Evolutionary conservation across 2,797 vertebrate genomes (phyloP).

Genomic region (Melanotaenia trifasciata): DNA sequence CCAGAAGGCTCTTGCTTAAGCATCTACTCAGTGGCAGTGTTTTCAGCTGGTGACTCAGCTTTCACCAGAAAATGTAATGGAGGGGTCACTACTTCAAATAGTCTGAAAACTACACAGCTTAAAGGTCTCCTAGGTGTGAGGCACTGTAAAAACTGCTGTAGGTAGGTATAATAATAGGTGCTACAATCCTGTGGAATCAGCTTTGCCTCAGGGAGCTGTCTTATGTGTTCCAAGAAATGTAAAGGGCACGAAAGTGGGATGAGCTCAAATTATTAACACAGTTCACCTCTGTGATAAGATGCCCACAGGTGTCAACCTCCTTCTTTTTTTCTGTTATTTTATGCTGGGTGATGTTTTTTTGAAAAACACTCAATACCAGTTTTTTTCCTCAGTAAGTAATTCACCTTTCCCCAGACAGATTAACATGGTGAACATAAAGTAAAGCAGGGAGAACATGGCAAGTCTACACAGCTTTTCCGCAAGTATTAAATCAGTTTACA

Average conservation of each 20-base stretch:
- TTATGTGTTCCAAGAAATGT: constrained; percentile 54
- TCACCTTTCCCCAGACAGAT: constrained; percentile 17
- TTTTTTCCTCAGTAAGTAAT: constrained; percentile 16
- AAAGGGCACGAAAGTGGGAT: constrained; percentile 22
- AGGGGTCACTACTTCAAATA: constrained; percentile 53
- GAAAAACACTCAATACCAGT: constrained; percentile 15
- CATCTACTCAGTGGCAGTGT: constrained; percentile 39
- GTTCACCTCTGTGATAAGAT: constrained; percentile 32
- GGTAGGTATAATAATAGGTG: constrained; percentile 64
- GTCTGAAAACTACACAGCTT: constrained; percentile 42
- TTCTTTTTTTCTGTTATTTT: constrained; percentile 15
- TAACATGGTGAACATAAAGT: constrained; percentile 5
- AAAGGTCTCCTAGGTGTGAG: constrained; percentile 53
- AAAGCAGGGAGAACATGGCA: constrained; percentile 14
- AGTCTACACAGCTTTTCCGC: constrained; percentile 6
- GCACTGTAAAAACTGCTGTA: constrained; percentile 62
- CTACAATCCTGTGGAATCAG: constrained; percentile 63
- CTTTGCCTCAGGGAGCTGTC: constrained; percentile 45
- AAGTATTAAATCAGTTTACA: constrained; percentile 39
- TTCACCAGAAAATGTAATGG: constrained; percentile 54
- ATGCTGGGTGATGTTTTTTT: constrained; percentile 9
- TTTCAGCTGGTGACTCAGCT: constrained; percentile 45
- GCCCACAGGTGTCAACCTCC: constrained; percentile 22
- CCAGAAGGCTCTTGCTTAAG: constrained; percentile 54
- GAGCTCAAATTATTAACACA: constrained; percentile 29